Conservation (phyloP, 2,888 invertebrate species). For the Ptychoptera albimana region DNA sequence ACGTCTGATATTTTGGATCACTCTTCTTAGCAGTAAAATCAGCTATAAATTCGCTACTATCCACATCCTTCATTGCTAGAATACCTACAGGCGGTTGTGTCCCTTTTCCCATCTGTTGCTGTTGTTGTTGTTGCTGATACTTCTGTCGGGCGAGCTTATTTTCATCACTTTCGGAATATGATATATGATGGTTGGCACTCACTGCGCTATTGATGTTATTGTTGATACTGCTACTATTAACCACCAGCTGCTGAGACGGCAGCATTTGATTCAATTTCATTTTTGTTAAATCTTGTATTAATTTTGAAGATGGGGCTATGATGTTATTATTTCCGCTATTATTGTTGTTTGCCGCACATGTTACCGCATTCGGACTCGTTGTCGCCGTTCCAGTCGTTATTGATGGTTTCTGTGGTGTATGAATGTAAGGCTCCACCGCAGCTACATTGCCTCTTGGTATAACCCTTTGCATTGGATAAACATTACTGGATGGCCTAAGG, state of each 20-base stretch:
- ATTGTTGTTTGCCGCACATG: background rate
- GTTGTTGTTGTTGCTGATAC: conserved; percentile 19
- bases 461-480: conserved; percentile 24
- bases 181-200: conserved; percentile 28
- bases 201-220: background rate
- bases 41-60: conserved; percentile 9
- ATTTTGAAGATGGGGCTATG: conserved; percentile 13
- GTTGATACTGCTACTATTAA: background rate
- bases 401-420: conserved; percentile 50
- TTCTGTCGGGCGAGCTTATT: conserved; percentile 24
- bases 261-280: conserved; percentile 19
- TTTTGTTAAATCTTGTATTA: conserved; percentile 29
- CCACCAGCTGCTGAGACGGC: conserved; percentile 1
- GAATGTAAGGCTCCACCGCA: conserved; percentile 76
- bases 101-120: conserved; percentile 19
- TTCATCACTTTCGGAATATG: conserved; percentile 39
- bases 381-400: conserved; percentile 16
- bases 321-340: conserved; percentile 1
- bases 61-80: background rate
- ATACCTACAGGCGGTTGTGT: no score
- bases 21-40: conserved; percentile 67
- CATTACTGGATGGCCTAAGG: conserved; percentile 18
- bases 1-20: conserved; percentile 81
- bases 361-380: background rate
- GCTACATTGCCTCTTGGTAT: conserved; percentile 61